Base-by-base conservation (phyloP, 2,888 invertebrate species). In the Clitarchus hookeri region DNA sequence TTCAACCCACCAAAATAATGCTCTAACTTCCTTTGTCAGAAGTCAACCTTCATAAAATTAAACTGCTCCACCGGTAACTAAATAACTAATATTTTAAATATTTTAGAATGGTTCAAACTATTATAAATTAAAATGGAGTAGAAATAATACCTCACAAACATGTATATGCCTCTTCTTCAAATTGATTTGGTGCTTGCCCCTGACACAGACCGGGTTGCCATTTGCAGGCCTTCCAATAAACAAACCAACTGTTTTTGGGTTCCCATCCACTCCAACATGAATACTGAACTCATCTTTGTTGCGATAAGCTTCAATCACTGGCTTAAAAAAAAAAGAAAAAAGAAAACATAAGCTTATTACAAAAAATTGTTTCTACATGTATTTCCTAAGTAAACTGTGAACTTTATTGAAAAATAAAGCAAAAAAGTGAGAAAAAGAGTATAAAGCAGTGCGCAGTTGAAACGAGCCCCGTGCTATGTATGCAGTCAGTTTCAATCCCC, bases 241-340 rank as follows among this genome's bases (percentile, higher is more conserved):
- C 87, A 90, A 91, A 26, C 92, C 92, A 84, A 91, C 90, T 13
- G 91, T 91, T 88, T 91, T 91, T 6, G 90, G 90, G 88, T 91
- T 90, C 8, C 91, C 91, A 89, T 91, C 91, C 6, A 90, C 86
- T 12, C 91, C 91, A 44, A 86, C 87, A 83, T 90, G 89, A 48
- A 92, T 89, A 86, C 89, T 90, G 87, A 91, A 91, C 84, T 91
- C 91, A 88, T 92, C 91, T 88, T 91, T 91, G 88, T 91, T 92
- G 78, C 92, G 89, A 86, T 92, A 92, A 6, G 88, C 88, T 80
- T 90, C 89, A 48, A 89, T 89, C 16, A 90, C 88, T 44, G 91
- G 91, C 91, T 91, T 87, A 19, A 89, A 88, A 11, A 84, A 83
- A 16, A 3, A 36, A 23, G 0, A 65, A 65, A n/a, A 19, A 48